These are phyloP conservation scores for Pocota personata DNA, from an alignment of 2,888 invertebrate genomes.

Conservation along the genomic window DNA sequence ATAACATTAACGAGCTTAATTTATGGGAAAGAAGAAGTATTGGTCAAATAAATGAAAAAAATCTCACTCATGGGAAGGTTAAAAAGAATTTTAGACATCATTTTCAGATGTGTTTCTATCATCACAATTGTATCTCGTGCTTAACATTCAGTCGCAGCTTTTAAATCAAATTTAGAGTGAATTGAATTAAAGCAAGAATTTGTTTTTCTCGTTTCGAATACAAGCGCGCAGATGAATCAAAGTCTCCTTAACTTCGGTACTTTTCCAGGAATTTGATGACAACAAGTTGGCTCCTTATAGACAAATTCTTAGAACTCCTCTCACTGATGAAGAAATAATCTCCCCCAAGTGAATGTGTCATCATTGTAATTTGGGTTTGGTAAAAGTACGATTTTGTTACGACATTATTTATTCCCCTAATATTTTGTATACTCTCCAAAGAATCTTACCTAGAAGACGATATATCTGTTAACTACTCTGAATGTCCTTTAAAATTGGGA, in stretches of 20 bases:
- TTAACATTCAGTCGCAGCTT: too few species aligned
- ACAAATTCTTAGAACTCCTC: background rate
- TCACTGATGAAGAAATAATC: background rate
- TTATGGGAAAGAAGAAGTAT: background rate
- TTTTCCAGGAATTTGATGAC: background rate
- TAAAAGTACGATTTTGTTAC: background rate
- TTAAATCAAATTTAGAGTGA: too few species aligned
- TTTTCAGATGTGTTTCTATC: too few species aligned
- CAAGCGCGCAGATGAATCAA: background rate
- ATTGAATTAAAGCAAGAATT: too few species aligned
- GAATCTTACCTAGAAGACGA: background rate
- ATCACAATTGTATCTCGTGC: too few species aligned
- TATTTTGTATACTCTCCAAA: background rate
- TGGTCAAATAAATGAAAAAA: too few species aligned
- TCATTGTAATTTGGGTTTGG: background rate
- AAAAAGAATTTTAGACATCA: too few species aligned
- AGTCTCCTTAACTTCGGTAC: background rate
- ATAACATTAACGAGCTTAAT: background rate
- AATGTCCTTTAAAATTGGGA: too few species aligned
- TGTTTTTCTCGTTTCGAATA: too few species aligned
- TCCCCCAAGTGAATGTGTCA: background rate
- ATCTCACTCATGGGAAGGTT: too few species aligned
- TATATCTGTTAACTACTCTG: background rate
- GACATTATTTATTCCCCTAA: background rate
- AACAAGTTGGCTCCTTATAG: background rate